Conservation (phyloP, 2,797 vertebrate genomes). For the Sebastiscus tertius region DNA sequence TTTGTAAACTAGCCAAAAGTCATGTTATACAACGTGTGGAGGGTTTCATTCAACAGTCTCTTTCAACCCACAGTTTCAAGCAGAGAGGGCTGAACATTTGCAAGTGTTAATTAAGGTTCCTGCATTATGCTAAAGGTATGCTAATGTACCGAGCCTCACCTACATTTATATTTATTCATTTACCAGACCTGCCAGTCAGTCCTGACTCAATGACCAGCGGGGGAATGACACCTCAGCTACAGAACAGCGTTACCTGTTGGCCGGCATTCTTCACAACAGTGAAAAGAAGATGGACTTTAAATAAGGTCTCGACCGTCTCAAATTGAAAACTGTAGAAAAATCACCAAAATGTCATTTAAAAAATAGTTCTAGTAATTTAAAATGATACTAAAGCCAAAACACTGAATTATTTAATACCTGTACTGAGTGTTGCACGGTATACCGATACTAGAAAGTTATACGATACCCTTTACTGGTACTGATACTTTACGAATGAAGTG, state of each 20-base stretch:
- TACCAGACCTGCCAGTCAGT: neutral
- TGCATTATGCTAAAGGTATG: constrained; percentile 19
- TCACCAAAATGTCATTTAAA: no score
- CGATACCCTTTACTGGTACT: no score
- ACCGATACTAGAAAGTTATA: no score
- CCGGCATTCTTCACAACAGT: neutral
- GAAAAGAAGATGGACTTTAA: no score
- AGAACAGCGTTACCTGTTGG: neutral
- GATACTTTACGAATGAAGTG: no score
- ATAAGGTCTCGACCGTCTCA: no score
- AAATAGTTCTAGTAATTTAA: neutral
- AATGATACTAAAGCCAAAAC: neutral
- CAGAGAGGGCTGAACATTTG: constrained; percentile 1
- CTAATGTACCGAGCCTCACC: neutral
- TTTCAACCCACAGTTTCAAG: neutral
- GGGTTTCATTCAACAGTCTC: neutral
- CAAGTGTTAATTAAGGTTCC: constrained; percentile 13
- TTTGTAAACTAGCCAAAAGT: neutral
- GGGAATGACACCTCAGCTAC: neutral
- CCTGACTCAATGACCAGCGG: neutral
- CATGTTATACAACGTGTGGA: neutral
- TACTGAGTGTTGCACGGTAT: no score
- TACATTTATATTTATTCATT: constrained; percentile 5
- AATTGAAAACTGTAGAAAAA: no score
- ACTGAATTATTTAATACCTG: neutral